Conservation (phyloP, 2,113 vertebrate species). For the Physeter macrocephalus region DNA sequence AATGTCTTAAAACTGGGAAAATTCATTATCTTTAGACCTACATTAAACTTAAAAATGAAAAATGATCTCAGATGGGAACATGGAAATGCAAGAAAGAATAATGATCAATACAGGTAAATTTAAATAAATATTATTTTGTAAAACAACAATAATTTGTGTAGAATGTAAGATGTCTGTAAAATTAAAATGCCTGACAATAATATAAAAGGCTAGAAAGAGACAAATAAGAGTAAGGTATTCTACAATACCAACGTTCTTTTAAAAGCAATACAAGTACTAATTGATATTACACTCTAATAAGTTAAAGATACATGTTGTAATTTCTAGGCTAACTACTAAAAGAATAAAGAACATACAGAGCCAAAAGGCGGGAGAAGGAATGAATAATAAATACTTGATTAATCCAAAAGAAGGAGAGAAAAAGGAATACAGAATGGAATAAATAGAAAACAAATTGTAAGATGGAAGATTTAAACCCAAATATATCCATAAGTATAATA, state of each 20-base stretch:
- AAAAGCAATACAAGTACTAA: background rate
- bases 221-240: background rate
- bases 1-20: background rate
- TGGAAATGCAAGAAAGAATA: background rate
- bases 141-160: background rate
- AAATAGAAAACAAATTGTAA: background rate
- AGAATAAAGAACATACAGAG: background rate
- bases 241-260: background rate
- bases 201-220: background rate
- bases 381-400: background rate
- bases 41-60: background rate
- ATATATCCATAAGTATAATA: background rate
- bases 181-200: background rate
- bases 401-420: background rate
- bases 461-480: background rate
- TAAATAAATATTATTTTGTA: background rate
- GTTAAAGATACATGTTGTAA: background rate
- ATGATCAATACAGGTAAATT: background rate
- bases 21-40: background rate
- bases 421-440: background rate
- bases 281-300: background rate
- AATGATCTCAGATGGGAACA: background rate
- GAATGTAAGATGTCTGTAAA: background rate
- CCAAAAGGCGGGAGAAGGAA: background rate
- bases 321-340: background rate